Percentiles rank a stretch among this genome's conserved stretches.
Conservation (phyloP, 2,888 invertebrate genomes). For the Gasteruption jaculator region DNA sequence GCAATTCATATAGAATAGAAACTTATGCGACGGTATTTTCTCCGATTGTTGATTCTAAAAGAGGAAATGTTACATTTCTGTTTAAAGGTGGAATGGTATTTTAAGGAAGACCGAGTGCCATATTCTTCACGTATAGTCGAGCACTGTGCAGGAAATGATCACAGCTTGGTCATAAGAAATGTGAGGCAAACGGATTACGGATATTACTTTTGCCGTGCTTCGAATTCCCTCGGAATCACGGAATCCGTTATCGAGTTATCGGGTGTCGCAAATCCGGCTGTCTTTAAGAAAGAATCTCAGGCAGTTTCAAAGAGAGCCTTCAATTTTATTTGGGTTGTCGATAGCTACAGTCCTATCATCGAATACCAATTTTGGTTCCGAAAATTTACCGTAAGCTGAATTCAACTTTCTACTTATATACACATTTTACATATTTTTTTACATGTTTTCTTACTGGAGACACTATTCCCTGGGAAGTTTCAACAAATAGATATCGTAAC, state of each 20-base stretch:
- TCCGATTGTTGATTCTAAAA: background rate
- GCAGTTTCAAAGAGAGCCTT: slow-evolving; percentile 57
- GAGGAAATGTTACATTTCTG: background rate
- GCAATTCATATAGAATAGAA: background rate
- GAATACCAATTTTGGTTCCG: slow-evolving; percentile 61
- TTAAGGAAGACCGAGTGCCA: slow-evolving; percentile 33
- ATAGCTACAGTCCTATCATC: slow-evolving; percentile 74
- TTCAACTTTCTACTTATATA: slow-evolving; percentile 1
- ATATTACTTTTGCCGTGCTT: slow-evolving; percentile 73
- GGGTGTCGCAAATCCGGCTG: slow-evolving; percentile 67
- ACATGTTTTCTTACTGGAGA: background rate
- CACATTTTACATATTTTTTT: background rate
- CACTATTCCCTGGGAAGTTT: background rate
- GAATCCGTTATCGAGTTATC: slow-evolving; percentile 70
- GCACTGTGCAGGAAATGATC: slow-evolving; percentile 57
- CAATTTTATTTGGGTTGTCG: slow-evolving; percentile 79
- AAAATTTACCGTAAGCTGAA: slow-evolving; percentile 40
- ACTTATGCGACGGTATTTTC: background rate
- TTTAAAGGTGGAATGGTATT: slow-evolving; percentile 48
- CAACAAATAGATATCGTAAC: too few relatives aligned
- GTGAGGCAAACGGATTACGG: slow-evolving; percentile 70
- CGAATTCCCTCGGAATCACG: slow-evolving; percentile 69
- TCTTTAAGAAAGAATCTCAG: slow-evolving; percentile 60
- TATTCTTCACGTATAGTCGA: slow-evolving; percentile 45
- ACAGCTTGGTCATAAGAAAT: slow-evolving; percentile 66